Percentiles rank a stretch among this genome's conserved stretches.
Conservation (phyloP, 2,888 invertebrate species). For the Yponomeuta cagnagella region DNA sequence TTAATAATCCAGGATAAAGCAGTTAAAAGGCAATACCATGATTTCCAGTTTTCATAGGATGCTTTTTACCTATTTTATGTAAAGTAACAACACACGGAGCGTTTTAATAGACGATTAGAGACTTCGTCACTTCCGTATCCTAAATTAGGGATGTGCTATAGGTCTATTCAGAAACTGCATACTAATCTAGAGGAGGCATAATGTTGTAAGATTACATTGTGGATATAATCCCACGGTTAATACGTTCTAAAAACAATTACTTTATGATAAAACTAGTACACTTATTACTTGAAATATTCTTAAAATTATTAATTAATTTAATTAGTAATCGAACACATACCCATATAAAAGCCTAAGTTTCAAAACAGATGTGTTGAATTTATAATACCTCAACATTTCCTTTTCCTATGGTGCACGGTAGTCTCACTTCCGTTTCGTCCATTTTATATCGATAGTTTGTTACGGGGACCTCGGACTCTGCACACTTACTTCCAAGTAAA, state of each 20-base stretch:
- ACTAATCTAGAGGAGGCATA: not conserved
- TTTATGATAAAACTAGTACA: not conserved
- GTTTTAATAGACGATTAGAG: not conserved
- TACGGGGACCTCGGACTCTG: not conserved
- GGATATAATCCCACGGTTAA: no score
- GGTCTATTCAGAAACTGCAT: not conserved
- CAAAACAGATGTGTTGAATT: not conserved
- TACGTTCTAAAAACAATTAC: not conserved
- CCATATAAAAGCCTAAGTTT: not conserved
- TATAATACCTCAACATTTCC: not conserved
- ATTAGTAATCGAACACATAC: no score
- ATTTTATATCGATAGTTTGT: not conserved
- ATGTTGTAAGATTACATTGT: not conserved
- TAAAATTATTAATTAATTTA: no score
- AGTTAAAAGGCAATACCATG: not conserved
- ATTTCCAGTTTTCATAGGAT: not conserved
- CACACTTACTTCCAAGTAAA: no score
- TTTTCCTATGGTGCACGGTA: not conserved
- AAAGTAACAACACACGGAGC: not conserved
- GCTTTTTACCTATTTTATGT: not conserved
- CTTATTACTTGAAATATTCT: no score
- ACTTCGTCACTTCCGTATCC: slow-evolving; percentile 2
- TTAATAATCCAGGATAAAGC: no score
- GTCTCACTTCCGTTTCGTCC: not conserved
- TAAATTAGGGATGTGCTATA: not conserved